Percentiles rank a stretch among this genome's conserved stretches.
Conservation (phyloP, 2,888 invertebrate genomes). For the Eristalis tenax region DNA sequence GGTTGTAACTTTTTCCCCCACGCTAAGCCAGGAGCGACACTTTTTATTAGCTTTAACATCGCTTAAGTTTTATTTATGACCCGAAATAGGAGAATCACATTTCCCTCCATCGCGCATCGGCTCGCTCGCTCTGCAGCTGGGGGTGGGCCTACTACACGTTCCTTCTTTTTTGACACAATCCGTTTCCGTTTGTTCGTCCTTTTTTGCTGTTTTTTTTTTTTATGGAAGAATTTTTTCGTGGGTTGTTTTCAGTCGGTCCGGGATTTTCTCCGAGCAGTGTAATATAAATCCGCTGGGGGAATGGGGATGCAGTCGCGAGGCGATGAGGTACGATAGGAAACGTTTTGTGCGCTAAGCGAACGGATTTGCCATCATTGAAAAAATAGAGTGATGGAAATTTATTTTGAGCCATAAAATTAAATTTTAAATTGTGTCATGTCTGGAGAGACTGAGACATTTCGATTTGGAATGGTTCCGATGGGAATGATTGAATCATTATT, state of each 20-base stretch:
- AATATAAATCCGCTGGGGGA: slow-evolving; percentile 48
- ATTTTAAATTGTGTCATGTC: slow-evolving; percentile 42
- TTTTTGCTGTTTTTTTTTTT: slow-evolving; percentile 6
- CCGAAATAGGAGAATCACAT: slow-evolving; percentile 64
- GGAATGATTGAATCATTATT: slow-evolving; percentile 6
- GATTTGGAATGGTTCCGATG: background rate
- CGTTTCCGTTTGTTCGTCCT: slow-evolving; percentile 1
- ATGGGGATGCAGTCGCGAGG: slow-evolving; percentile 31
- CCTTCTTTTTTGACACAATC: slow-evolving; percentile 23
- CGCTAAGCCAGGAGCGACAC: slow-evolving; percentile 69
- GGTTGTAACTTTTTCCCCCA: slow-evolving; percentile 68
- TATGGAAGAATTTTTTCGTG: slow-evolving; percentile 15
- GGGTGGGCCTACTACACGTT: slow-evolving; percentile 20
- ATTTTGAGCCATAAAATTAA: slow-evolving; percentile 51
- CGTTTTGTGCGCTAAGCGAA: slow-evolving; percentile 41
- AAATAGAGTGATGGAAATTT: slow-evolving; percentile 38
- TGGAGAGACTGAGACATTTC: slow-evolving; percentile 11
- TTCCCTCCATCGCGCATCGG: slow-evolving; percentile 11
- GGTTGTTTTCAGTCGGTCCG: slow-evolving; percentile 48
- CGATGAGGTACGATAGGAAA: slow-evolving; percentile 14
- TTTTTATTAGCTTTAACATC: slow-evolving; percentile 72
- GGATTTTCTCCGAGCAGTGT: slow-evolving; percentile 51
- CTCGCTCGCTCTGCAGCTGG: background rate
- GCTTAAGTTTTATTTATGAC: slow-evolving; percentile 72
- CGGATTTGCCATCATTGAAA: slow-evolving; percentile 56